Evolutionary conservation across 1,140 invertebrate species (phyloP), one percentile per base, ranked within the genome.

Genomic region (Microplitis mediator): DNA sequence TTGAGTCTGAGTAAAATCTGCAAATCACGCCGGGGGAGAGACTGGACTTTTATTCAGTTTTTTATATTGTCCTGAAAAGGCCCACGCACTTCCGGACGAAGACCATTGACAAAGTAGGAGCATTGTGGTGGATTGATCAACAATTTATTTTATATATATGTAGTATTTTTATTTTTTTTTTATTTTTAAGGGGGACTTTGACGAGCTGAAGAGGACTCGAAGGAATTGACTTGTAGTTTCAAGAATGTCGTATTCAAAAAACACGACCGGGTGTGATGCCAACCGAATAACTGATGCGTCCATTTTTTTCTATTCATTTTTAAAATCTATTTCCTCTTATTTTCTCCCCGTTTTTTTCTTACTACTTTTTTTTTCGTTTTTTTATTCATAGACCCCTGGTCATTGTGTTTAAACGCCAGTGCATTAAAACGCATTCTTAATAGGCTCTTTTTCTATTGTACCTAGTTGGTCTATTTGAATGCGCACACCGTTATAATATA

Each of bases 351-450:
- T 23, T 23, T 23, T 23, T 23, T 23, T 23, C 2, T 23, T 23
- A 23, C 23, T 45, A 45, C 11, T 45, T 45, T 45, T 45, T 45
- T 45, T 11, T 11, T 11, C 39, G 5, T 45, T 45, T 36, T 34
- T 64, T 64, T 64, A 45, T 64, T 39, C 32, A 14, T 45, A 51
- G 6, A 51, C 45, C 5, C 16, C 16, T 14, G n/a, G 35, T 34
- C 36, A 64, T 64, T 64, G 62, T 64, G 35, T 35, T 39, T 8
- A n/a, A 16, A 61, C 58, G 31, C 14, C 13, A 64, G 62, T 64
- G 35, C 62, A 39, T 39, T 64, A 39, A 62, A 64, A 64, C 31
- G 62, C 62, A 64, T 45, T 64, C 62, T 64, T 64, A 64, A 64
- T 64, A 34, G 62, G 62, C 32, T 35, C 62, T 64, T 45, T 13